Conservation (phyloP, 1,140 invertebrate species). For the Zophobas atratus region DNA sequence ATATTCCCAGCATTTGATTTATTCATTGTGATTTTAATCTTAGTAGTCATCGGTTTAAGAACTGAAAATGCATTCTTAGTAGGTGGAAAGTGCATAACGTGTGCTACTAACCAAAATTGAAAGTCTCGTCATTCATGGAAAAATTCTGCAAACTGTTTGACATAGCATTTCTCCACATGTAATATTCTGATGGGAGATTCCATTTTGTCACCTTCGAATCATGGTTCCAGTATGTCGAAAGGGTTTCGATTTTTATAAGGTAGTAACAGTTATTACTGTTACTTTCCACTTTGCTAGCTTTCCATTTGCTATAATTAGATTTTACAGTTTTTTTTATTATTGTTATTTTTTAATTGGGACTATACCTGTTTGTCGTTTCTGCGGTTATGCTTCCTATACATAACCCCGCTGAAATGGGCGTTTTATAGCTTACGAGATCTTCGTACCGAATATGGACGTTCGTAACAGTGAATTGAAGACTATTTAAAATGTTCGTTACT, state of each 20-base stretch:
- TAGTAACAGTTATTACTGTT: conserved; percentile 82
- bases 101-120: conserved; percentile 61
- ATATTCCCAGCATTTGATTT: conserved; percentile 80
- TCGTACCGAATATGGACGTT: conserved; percentile 90
- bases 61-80: conserved; percentile 60
- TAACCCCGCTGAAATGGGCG: conserved; percentile 82
- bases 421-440: conserved; percentile 79
- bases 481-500: conserved; percentile 83
- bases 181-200: conserved; percentile 74
- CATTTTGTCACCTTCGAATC: conserved; percentile 71
- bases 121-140: conserved; percentile 75
- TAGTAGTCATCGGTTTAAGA: conserved; percentile 73
- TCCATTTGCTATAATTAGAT: conserved; percentile 80
- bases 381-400: conserved; percentile 85
- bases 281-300: conserved; percentile 77
- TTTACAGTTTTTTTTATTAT: conserved; percentile 29
- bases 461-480: conserved; percentile 84
- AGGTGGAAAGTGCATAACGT: background rate
- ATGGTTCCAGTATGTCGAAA: conserved; percentile 86
- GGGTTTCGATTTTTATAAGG: conserved; percentile 82
- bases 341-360: conserved; percentile 10
- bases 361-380: conserved; percentile 85
- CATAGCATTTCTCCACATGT: conserved; percentile 80
- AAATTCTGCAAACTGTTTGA: conserved; percentile 82
- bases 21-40: conserved; percentile 86